These are phyloP conservation scores for Athetis lepigone DNA, from an alignment of 2,888 invertebrate genomes.

Conservation along the genomic window DNA sequence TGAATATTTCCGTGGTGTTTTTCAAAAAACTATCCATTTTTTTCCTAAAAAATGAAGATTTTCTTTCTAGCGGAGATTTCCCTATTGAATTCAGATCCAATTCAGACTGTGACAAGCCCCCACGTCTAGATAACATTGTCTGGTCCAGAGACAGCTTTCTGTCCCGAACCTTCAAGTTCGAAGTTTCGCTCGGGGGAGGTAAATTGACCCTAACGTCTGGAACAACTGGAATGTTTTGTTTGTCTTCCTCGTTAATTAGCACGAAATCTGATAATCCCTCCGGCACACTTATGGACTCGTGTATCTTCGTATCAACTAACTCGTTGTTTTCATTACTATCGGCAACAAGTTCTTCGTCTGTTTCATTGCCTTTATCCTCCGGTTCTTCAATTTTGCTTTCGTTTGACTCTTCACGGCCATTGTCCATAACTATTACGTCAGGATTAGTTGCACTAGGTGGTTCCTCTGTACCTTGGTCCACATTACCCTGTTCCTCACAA, in stretches of 20 bases:
- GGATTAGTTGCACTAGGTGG: constrained; percentile 77
- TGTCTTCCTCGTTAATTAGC: constrained; percentile 44
- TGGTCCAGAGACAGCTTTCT: constrained; percentile 85
- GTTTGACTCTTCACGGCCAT: constrained; percentile 34
- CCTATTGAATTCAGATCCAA: constrained; percentile 84
- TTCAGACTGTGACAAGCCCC: constrained; percentile 84
- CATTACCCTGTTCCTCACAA: constrained; percentile 42
- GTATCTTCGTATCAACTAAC: constrained; percentile 35
- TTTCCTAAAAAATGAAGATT: constrained; percentile 86
- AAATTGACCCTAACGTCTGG: constrained; percentile 50
- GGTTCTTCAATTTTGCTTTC: constrained; percentile 44
- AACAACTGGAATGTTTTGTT: constrained; percentile 32
- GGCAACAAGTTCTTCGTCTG: constrained; percentile 24
- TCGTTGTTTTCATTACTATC: constrained; percentile 38
- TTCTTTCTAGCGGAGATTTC: constrained; percentile 83
- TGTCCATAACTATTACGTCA: constrained; percentile 65
- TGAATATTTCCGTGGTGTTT: constrained; percentile 86
- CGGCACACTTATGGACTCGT: constrained; percentile 64
- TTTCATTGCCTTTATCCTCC: constrained; percentile 36
- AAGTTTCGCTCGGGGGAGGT: constrained; percentile 47
- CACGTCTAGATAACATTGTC: constrained; percentile 77
- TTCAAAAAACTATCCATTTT: constrained; percentile 86
- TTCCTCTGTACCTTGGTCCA: constrained; percentile 52
- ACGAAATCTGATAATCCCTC: constrained; percentile 59
- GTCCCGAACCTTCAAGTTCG: constrained; percentile 66